These are phyloP conservation scores for Lottia gigantea DNA, from an alignment of 2,888 invertebrate genomes.

Conservation along the genomic window DNA sequence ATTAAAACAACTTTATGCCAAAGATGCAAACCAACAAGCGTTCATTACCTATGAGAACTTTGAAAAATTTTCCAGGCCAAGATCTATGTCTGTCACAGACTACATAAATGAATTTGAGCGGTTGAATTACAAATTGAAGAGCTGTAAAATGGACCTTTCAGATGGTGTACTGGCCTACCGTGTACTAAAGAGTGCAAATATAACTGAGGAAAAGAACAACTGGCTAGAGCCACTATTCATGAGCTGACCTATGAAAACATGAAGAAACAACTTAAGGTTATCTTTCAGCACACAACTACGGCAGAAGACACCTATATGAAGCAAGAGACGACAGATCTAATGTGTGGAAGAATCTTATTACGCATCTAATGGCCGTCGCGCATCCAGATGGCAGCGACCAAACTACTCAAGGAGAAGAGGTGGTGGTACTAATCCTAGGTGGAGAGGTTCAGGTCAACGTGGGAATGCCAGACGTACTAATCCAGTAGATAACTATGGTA, in stretches of 20 bases:
- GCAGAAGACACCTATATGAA: too few species aligned
- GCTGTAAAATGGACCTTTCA: background rate
- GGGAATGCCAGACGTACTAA: background rate
- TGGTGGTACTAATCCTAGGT: too few species aligned
- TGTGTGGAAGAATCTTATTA: too few species aligned
- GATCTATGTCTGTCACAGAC: background rate
- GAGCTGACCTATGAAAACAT: background rate
- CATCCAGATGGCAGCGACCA: too few species aligned
- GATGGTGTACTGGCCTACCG: background rate
- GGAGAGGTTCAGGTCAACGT: background rate
- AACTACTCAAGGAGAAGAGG: too few species aligned
- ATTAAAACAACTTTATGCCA: background rate
- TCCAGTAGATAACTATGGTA: background rate
- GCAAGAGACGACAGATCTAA: too few species aligned
- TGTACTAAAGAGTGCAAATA: background rate
- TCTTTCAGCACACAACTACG: too few species aligned
- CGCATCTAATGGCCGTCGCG: too few species aligned
- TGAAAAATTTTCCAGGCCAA: background rate
- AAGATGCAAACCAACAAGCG: background rate
- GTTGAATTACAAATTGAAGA: background rate
- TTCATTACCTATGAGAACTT: background rate
- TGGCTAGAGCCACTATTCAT: background rate
- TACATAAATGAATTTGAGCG: background rate
- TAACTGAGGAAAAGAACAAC: background rate
- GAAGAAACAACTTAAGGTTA: background rate